phyloP scores from a whole-genome alignment of 2,888 invertebrate genomes.

The Orchesellides sinensis region DNA sequence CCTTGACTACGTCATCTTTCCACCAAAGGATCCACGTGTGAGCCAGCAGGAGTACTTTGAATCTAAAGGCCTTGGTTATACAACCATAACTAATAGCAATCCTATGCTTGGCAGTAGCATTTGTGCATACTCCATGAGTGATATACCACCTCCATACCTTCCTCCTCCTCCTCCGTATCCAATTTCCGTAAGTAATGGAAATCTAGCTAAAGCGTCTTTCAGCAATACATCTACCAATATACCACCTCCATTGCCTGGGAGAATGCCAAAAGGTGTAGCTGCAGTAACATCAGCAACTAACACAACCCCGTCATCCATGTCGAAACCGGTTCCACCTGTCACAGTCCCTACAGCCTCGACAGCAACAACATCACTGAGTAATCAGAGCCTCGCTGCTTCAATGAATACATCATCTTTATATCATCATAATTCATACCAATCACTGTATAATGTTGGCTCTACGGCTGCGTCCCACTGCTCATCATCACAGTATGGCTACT shows the following conservation, averaged over 20 bases:
- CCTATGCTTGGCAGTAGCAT: conserved; percentile 82
- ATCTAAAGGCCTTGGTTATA: conserved; percentile 82
- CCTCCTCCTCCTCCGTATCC: conserved; percentile 67
- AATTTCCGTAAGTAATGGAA: conserved; percentile 50
- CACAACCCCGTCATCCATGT: conserved; percentile 33
- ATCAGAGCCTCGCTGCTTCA: conserved; percentile 64
- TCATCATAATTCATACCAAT: conserved; percentile 71
- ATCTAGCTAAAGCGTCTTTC: conserved; percentile 27
- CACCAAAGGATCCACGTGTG: conserved; percentile 91
- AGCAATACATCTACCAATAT: conserved; percentile 8
- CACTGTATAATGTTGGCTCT: conserved; percentile 72
- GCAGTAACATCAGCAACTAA: conserved; percentile 18
- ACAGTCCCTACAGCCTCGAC: conserved; percentile 19
- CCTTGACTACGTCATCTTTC: conserved; percentile 94
- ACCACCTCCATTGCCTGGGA: conserved; percentile 50
- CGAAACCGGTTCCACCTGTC: conserved; percentile 58
- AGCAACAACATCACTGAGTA: conserved; percentile 49
- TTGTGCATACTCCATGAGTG: conserved; percentile 74
- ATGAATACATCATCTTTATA: conserved; percentile 63
- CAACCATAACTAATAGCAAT: conserved; percentile 72
- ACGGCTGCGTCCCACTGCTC: conserved; percentile 71
- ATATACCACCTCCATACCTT: conserved; percentile 77
- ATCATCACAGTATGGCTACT: conserved; percentile 72
- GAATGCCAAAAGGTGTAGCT: conserved; percentile 48
- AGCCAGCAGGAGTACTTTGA: conserved; percentile 95